Evolutionary conservation across 1,140 invertebrate species (phyloP).

Genomic region (Drosophila ananassae): DNA sequence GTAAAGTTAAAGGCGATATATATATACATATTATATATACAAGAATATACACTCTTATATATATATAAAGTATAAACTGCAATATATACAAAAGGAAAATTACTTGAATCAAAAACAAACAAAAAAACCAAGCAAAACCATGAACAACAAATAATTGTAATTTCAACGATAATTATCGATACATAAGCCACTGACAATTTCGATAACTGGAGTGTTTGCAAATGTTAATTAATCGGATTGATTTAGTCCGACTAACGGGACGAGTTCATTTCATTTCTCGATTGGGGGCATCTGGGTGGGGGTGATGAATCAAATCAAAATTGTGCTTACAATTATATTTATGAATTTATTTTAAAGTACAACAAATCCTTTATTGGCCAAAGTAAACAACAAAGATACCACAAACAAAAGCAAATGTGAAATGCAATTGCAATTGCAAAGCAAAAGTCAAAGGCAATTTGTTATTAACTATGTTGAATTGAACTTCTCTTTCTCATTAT

Average conservation of each 20-base stretch:
- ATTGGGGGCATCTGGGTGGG: conserved; percentile 10
- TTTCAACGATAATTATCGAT: conserved; percentile 34
- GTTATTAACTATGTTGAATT: conserved; percentile 75
- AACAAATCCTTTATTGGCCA: conserved; percentile 78
- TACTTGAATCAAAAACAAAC: conserved; percentile 70
- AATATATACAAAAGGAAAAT: conserved; percentile 77
- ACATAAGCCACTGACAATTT: conserved; percentile 15
- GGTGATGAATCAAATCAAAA: conserved; percentile 60
- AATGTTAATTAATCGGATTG: conserved; percentile 36
- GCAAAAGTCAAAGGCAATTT: conserved; percentile 51
- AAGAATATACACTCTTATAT: conserved; percentile 54
- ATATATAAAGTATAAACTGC: conserved; percentile 67
- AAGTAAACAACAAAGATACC: conserved; percentile 45
- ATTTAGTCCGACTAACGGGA: conserved; percentile 10
- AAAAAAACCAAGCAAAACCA: conserved; percentile 14
- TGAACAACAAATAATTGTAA: conserved; percentile 41
- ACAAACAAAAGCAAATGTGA: conserved; percentile 29
- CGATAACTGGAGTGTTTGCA: conserved; percentile 20
- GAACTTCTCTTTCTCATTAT: conserved; percentile 61
- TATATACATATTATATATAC: conserved; percentile 44
- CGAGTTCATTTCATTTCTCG: conserved; percentile 17
- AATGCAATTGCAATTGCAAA: conserved; percentile 43
- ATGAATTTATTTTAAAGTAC: conserved; percentile 81
- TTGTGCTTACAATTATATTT: conserved; percentile 75
- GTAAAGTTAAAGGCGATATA: conserved; percentile 75